These are phyloP conservation scores for Callipepla squamata DNA, from an alignment of 2,113 vertebrate species.

Conservation along the genomic window DNA sequence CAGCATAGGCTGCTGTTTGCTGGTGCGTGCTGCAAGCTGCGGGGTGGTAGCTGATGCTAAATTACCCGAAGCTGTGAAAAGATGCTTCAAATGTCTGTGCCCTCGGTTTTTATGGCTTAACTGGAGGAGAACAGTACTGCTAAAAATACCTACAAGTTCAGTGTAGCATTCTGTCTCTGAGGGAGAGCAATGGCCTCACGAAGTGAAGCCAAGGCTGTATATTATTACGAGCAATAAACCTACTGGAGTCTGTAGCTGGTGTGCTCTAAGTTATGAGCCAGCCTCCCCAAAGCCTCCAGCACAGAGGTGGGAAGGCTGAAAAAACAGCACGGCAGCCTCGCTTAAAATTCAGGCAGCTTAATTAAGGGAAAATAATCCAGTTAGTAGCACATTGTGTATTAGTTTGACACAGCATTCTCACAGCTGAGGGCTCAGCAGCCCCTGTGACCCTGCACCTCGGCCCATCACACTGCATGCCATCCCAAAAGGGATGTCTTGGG, in stretches of 20 bases:
- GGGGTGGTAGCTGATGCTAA: neutral
- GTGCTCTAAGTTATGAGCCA: neutral
- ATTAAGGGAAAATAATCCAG: neutral
- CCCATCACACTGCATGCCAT: neutral
- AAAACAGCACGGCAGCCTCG: neutral
- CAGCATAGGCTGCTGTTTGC: fast-evolving
- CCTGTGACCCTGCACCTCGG: neutral
- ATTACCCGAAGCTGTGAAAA: neutral
- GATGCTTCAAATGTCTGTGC: neutral
- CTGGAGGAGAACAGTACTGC: neutral
- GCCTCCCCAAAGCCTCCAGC: neutral
- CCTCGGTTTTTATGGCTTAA: neutral
- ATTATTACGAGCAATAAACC: neutral
- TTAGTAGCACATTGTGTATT: neutral
- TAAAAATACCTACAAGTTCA: neutral
- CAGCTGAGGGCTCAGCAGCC: neutral
- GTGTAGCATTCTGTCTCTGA: neutral
- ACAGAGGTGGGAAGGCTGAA: neutral
- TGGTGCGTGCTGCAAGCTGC: fast-evolving
- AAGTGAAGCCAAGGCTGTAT: neutral
- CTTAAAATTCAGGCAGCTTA: neutral
- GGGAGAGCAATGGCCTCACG: neutral
- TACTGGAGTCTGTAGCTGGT: neutral
- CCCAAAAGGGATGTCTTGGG: neutral
- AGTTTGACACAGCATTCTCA: neutral